Evolutionary conservation across 2,113 vertebrate genomes (phyloP).

Genomic region (Planiliza haematocheilus): DNA sequence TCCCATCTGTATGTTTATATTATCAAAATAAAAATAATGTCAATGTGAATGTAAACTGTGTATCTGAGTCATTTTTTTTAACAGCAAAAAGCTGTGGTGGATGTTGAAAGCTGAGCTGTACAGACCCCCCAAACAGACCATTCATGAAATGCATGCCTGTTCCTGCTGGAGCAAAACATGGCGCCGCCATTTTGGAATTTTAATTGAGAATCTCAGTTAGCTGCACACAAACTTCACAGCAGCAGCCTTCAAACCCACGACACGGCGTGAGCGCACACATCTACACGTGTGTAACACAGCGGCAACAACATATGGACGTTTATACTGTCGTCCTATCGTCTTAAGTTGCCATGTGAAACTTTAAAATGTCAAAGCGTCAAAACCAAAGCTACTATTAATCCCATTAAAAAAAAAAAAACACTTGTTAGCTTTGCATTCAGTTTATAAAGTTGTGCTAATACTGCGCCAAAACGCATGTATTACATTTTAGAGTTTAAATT

Average conservation of each 20-base stretch:
- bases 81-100: no score
- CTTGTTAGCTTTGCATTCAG: background rate
- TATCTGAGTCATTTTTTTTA: background rate
- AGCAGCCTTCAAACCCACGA: conserved; percentile 18
- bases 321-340: no score
- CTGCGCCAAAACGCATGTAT: no score
- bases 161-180: conserved; percentile 80
- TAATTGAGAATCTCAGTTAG: conserved; percentile 77
- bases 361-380: background rate
- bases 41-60: background rate
- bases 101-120: background rate
- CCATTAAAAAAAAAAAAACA: background rate
- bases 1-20: background rate
- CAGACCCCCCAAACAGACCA: conserved; percentile 51
- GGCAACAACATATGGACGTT: no score
- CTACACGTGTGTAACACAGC: background rate
- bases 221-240: conserved; percentile 53
- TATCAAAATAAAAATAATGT: background rate
- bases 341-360: background rate
- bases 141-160: conserved; percentile 79
- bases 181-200: conserved; percentile 83
- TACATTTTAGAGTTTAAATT: no score
- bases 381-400: background rate
- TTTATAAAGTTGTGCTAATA: background rate
- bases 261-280: background rate